A percentile compares a stretch with the other conserved stretches of the same genome.
Evolutionary conservation across 2,113 vertebrate genomes (phyloP).

Genomic region (Odobenus rosmarus): DNA sequence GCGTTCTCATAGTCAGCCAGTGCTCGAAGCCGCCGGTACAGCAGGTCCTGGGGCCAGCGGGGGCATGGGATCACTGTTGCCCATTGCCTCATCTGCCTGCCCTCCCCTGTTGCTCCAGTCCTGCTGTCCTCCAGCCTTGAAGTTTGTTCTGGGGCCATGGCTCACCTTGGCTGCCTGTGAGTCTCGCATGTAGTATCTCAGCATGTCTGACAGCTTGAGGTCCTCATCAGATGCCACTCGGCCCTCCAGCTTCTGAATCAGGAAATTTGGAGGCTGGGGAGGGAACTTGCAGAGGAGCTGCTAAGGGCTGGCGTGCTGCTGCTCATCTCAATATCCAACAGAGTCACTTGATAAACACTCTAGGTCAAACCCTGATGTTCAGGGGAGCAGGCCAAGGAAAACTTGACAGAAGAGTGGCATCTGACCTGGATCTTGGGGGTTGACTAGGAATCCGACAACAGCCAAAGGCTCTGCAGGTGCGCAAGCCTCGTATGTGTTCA

Average conservation of each 20-base stretch:
- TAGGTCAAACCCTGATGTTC: not conserved
- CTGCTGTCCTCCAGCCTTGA: not conserved
- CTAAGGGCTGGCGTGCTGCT: not conserved
- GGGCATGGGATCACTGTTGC: not conserved
- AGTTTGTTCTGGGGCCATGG: not conserved
- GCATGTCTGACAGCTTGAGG: constrained; percentile 73
- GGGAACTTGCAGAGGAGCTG: not conserved
- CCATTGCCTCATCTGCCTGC: fast-evolving
- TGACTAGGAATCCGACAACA: not conserved
- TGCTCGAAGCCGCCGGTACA: constrained; percentile 10
- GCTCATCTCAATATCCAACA: not conserved
- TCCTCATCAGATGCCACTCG: constrained; percentile 62
- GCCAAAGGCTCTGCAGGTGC: not conserved
- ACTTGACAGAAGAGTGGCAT: not conserved
- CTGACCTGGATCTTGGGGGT: not conserved
- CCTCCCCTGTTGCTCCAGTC: not conserved
- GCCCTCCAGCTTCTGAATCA: constrained; percentile 67
- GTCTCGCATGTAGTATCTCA: constrained; percentile 63
- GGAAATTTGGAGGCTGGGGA: not conserved
- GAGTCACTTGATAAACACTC: not conserved
- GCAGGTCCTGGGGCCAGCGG: constrained; percentile 47
- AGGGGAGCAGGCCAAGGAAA: not conserved
- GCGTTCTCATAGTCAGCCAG: constrained; percentile 67
- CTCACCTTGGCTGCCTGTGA: constrained; percentile 74
- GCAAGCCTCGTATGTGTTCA: not conserved